Evolutionary conservation across 2,797 vertebrate species (phyloP).

Genomic region (Eulemur mongoz): DNA sequence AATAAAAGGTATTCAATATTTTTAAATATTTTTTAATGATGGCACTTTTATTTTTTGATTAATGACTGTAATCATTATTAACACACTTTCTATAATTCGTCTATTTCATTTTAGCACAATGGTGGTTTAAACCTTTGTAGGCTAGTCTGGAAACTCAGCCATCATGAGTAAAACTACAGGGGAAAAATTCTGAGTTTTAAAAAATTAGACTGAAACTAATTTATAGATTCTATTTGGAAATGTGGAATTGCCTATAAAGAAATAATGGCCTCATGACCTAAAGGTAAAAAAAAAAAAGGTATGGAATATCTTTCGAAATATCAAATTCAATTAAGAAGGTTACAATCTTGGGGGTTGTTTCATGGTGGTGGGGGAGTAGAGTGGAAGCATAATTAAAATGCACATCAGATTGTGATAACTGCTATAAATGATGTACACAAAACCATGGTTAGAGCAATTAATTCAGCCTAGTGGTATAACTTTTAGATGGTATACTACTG

Average conservation of each 20-base stretch:
- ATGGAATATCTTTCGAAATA: neutral
- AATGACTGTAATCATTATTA: neutral
- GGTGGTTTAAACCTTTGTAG: neutral
- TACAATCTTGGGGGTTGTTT: neutral
- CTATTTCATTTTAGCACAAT: neutral
- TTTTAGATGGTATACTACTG: neutral
- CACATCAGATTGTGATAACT: neutral
- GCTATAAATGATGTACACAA: neutral
- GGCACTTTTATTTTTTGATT: neutral
- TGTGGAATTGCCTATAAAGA: neutral
- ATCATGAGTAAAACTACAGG: neutral
- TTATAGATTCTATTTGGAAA: neutral
- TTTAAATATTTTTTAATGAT: neutral
- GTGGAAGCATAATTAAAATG: neutral
- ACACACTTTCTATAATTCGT: neutral
- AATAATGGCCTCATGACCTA: neutral
- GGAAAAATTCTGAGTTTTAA: neutral
- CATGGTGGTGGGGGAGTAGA: neutral
- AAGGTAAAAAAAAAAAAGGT: neutral
- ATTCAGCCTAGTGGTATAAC: neutral
- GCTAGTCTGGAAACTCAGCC: neutral
- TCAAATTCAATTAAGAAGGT: neutral
- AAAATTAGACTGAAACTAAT: slow-evolving; percentile 1
- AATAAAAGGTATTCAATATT: neutral
- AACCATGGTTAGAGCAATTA: neutral